Percentiles rank a stretch among this genome's conserved stretches.
Conservation (phyloP, 2,797 vertebrate species). For the Peromyscus melanophrys region DNA sequence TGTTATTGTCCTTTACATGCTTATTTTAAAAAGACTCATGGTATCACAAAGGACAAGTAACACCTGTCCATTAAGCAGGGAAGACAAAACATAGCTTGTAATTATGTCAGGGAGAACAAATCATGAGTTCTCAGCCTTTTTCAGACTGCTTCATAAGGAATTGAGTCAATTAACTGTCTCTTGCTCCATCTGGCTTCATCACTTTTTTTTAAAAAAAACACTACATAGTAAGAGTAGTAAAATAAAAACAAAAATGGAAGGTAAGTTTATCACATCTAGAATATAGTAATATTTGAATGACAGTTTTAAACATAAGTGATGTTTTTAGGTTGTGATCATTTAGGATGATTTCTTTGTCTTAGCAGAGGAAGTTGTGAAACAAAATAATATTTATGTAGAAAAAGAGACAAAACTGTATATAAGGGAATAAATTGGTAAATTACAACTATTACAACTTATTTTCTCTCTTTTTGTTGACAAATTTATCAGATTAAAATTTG, state of each 20-base stretch:
- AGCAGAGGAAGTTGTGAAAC: neutral
- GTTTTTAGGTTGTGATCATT: neutral
- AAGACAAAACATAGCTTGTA: neutral
- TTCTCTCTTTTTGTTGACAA: neutral
- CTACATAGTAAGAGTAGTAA: neutral
- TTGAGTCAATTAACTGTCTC: neutral
- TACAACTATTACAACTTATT: neutral
- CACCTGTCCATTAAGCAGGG: neutral
- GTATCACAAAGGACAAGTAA: neutral
- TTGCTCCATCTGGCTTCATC: neutral
- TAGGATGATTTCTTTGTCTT: neutral
- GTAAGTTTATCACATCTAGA: neutral
- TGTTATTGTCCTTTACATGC: neutral
- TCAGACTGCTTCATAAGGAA: neutral
- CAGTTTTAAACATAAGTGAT: neutral
- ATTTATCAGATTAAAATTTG: neutral
- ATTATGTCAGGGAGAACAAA: neutral
- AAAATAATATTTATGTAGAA: neutral
- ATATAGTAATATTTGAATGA: neutral
- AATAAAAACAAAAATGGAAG: neutral
- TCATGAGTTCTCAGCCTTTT: neutral
- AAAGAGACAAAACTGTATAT: neutral
- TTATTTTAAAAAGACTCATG: neutral
- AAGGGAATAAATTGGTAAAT: neutral
- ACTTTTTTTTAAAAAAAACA: neutral